Evolutionary conservation across 1,140 invertebrate genomes (phyloP).

Genomic region (Drosophila sp.): DNA sequence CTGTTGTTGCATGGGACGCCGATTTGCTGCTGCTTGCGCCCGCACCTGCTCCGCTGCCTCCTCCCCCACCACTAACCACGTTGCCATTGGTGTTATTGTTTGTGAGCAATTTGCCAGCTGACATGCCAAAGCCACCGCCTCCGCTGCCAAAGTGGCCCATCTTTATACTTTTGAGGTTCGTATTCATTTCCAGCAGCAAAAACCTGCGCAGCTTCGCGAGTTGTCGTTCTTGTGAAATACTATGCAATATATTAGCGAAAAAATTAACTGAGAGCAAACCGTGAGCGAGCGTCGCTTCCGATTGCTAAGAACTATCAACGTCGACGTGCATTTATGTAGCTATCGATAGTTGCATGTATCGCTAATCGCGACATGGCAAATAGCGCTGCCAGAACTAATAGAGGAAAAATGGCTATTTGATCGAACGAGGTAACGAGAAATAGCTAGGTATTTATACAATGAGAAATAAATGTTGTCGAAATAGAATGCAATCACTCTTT

Average conservation of each 20-base stretch:
- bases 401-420: too few relatives aligned
- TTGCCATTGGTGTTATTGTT: conserved; percentile 43
- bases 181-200: conserved; percentile 51
- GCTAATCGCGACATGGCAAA: neutral
- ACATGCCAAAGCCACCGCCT: conserved; percentile 46
- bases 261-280: conserved; percentile 20
- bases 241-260: conserved; percentile 36
- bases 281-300: conserved; percentile 24
- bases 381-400: too few relatives aligned
- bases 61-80: neutral
- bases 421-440: too few relatives aligned
- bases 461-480: too few relatives aligned
- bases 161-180: conserved; percentile 67
- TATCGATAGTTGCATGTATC: conserved; percentile 16
- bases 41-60: conserved; percentile 5
- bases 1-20: conserved; percentile 21
- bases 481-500: too few relatives aligned
- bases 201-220: conserved; percentile 21
- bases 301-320: conserved; percentile 2
- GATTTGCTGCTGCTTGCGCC: conserved; percentile 29
- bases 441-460: too few relatives aligned
- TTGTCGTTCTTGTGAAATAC: conserved; percentile 34
- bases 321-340: neutral
- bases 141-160: conserved; percentile 63
- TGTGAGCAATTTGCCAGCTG: conserved; percentile 63